Percentiles rank a stretch among this genome's conserved stretches.
Evolutionary conservation across 2,888 invertebrate species (phyloP).

Genomic region (Caenorhabditis japonica): DNA sequence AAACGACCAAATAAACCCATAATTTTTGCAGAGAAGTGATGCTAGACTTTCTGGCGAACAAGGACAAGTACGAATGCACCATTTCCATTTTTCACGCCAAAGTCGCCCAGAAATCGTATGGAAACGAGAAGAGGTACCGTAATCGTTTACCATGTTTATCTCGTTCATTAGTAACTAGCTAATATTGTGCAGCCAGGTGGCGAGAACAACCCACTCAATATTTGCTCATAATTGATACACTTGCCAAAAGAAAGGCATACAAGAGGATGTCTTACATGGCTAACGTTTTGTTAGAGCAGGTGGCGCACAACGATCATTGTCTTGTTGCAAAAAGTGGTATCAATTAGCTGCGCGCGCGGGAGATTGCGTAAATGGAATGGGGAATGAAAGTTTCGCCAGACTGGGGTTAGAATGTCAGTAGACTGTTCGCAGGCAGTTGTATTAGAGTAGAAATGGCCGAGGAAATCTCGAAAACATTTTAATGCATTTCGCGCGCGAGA

Average conservation of each 20-base stretch:
- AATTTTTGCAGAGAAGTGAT: constrained; percentile 85
- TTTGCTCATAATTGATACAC: constrained; percentile 56
- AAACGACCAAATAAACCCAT: no score
- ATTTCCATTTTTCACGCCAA: constrained; percentile 98
- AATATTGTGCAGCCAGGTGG: constrained; percentile 17
- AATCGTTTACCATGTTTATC: no score
- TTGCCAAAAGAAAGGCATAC: constrained; percentile 29
- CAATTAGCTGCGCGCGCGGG: no score
- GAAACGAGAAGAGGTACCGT: constrained; percentile 90
- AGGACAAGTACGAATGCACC: constrained; percentile 82
- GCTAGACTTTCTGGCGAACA: constrained; percentile 87
- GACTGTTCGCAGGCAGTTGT: no score
- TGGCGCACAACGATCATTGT: neutral
- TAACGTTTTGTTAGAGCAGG: constrained; percentile 36
- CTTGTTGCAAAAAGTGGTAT: constrained; percentile 22
- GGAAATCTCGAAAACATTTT: no score
- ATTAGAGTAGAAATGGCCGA: no score
- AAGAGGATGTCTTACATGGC: constrained; percentile 5
- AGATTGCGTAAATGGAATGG: no score
- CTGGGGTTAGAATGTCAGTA: neutral
- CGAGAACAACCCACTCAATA: constrained; percentile 35
- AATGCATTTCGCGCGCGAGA: no score
- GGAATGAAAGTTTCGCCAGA: no score
- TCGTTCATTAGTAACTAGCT: no score
- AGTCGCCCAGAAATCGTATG: constrained; percentile 99